Evolutionary conservation across 2,797 vertebrate species (phyloP).

Genomic region (Poeciliopsis turneri): DNA sequence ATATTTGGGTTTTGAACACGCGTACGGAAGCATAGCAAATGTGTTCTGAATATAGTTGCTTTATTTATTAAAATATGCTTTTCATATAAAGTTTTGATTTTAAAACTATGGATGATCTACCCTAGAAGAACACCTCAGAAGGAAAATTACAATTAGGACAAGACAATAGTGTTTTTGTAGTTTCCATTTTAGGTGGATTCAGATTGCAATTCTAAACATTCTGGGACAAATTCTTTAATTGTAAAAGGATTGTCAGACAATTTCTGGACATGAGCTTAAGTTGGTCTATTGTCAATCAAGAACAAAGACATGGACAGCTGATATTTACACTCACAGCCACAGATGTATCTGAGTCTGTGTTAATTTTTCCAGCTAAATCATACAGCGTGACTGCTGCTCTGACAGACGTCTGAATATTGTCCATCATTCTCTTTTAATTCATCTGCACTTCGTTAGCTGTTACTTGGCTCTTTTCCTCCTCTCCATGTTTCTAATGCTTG

Average conservation of each 20-base stretch:
- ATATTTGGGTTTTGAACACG: slow-evolving; percentile 34
- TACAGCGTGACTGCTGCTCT: not conserved
- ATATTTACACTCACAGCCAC: not conserved
- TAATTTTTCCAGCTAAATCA: not conserved
- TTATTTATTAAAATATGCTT: not conserved
- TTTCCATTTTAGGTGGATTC: not conserved
- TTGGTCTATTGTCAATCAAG: not conserved
- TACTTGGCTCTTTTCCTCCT: not conserved
- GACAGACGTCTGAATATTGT: not conserved
- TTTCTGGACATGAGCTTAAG: not conserved
- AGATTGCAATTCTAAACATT: not conserved
- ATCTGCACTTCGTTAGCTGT: not conserved
- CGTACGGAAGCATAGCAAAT: slow-evolving; percentile 18
- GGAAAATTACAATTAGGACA: not conserved
- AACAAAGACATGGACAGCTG: not conserved
- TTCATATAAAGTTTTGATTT: not conserved
- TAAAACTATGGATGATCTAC: not conserved
- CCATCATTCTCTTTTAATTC: not conserved
- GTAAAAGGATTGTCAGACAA: not conserved
- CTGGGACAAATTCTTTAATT: not conserved
- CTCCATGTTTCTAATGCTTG: not conserved
- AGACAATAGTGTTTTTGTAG: not conserved
- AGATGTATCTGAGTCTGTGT: not conserved
- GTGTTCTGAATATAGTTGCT: slow-evolving; percentile 15
- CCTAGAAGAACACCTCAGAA: not conserved